phyloP scores from a whole-genome alignment of 2,888 invertebrate species.

The Nomada fucata region DNA sequence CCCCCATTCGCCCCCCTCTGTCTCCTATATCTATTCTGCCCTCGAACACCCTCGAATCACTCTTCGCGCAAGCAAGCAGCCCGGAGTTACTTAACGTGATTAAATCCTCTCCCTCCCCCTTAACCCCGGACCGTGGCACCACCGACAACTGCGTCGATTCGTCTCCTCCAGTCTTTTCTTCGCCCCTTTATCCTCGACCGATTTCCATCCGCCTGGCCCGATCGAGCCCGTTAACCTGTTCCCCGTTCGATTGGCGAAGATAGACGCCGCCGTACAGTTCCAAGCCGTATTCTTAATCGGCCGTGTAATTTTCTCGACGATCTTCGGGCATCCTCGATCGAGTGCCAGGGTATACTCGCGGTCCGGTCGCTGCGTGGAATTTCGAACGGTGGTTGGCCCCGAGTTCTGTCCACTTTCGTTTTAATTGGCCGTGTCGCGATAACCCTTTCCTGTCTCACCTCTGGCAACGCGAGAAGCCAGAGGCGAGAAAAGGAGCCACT shows the following conservation, averaged over 20 bases:
- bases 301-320: no score
- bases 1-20: not conserved
- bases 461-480: not conserved
- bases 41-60: constrained; percentile 64
- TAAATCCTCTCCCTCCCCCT: constrained; percentile 72
- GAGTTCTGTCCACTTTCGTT: not conserved
- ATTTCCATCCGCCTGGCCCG: constrained; percentile 19
- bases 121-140: constrained; percentile 35
- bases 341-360: not conserved
- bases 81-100: constrained; percentile 78
- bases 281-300: not conserved
- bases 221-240: constrained; percentile 53
- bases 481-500: not conserved
- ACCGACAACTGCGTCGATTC: constrained; percentile 35
- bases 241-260: constrained; percentile 38
- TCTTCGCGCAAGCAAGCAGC: constrained; percentile 59
- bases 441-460: not conserved
- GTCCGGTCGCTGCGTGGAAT: no score
- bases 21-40: constrained; percentile 51
- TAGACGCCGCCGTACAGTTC: not conserved
- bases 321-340: not conserved
- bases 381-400: not conserved
- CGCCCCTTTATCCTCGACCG: constrained; percentile 42
- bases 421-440: constrained; percentile 16
- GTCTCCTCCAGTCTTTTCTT: constrained; percentile 49